Evolutionary conservation across 1,140 invertebrate species (phyloP).

Genomic region (Akabosia matsudoensis): DNA sequence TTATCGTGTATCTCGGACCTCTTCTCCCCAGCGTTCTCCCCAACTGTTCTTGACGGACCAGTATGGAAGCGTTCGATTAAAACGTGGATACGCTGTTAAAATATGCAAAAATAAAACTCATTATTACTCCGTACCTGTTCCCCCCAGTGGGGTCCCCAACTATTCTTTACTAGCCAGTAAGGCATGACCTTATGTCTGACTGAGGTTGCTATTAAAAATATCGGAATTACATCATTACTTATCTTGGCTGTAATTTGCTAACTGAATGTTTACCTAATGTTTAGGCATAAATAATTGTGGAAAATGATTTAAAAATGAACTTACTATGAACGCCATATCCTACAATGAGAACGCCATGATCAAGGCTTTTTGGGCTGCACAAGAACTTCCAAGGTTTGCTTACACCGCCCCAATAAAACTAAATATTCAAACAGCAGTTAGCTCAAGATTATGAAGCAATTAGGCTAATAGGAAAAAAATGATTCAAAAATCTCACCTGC

Average conservation of each 20-base stretch:
- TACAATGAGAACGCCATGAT: constrained; percentile 91
- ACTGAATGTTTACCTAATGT: background rate
- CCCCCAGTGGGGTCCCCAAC: constrained; percentile 84
- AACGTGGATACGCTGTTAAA: constrained; percentile 73
- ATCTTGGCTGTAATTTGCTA: background rate
- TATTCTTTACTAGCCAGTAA: constrained; percentile 92
- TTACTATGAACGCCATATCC: constrained; percentile 78
- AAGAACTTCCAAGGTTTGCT: constrained; percentile 89
- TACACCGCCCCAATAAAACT: constrained; percentile 94
- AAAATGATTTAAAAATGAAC: constrained; percentile 47
- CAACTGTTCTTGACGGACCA: constrained; percentile 62
- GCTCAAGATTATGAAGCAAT: too few relatives aligned
- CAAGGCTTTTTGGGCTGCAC: constrained; percentile 73
- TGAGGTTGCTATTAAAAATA: constrained; percentile 27
- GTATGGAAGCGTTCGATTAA: constrained; percentile 74
- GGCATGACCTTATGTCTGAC: constrained; percentile 50
- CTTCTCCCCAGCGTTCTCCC: constrained; percentile 53
- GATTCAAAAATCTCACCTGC: constrained; percentile 60
- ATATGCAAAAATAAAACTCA: constrained; percentile 47
- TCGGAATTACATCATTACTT: background rate
- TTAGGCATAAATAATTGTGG: background rate
- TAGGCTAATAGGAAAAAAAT: background rate
- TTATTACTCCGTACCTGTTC: constrained; percentile 56
- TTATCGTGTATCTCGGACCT: constrained; percentile 50
- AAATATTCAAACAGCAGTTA: constrained; percentile 32